Evolutionary conservation across 2,888 invertebrate genomes (phyloP).

Genomic region (Teinopalpus imperialis): DNA sequence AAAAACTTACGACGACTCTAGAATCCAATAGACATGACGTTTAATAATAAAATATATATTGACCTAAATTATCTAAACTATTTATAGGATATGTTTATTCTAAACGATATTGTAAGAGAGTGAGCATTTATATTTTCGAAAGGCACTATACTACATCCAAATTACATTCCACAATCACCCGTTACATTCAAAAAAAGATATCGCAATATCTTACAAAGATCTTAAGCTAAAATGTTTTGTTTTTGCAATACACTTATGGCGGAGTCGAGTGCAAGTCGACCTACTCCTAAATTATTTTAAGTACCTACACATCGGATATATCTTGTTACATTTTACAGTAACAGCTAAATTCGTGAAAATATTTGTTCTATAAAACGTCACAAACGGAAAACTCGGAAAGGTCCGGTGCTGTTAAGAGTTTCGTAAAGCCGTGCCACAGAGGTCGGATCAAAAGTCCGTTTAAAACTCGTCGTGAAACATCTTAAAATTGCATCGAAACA

Average conservation of each 20-base stretch:
- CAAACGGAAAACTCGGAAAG: conserved; percentile 48
- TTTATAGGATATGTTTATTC: conserved; percentile 39
- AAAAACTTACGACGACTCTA: conserved; percentile 11
- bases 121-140: conserved; percentile 37
- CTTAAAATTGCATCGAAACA: conserved; percentile 15
- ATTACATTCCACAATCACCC: conserved; percentile 30
- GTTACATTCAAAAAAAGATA: conserved; percentile 28
- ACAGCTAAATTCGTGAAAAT: conserved; percentile 63
- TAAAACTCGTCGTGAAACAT: conserved; percentile 7
- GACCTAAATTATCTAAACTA: conserved; percentile 31
- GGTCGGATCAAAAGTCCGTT: conserved; percentile 37
- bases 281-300: conserved; percentile 54
- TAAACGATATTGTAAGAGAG: conserved; percentile 34
- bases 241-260: conserved; percentile 72
- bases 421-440: conserved; percentile 74
- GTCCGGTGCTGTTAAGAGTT: conserved; percentile 70
- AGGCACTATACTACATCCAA: conserved; percentile 31
- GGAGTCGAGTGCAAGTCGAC: conserved; percentile 61
- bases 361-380: conserved; percentile 52
- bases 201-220: conserved; percentile 33
- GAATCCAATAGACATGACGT: conserved; percentile 18
- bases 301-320: conserved; percentile 43
- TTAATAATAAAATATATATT: conserved; percentile 23
- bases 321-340: conserved; percentile 44
- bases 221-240: conserved; percentile 47